phyloP scores from a whole-genome alignment of 2,797 vertebrate genomes.

The Balearica regulorum region DNA sequence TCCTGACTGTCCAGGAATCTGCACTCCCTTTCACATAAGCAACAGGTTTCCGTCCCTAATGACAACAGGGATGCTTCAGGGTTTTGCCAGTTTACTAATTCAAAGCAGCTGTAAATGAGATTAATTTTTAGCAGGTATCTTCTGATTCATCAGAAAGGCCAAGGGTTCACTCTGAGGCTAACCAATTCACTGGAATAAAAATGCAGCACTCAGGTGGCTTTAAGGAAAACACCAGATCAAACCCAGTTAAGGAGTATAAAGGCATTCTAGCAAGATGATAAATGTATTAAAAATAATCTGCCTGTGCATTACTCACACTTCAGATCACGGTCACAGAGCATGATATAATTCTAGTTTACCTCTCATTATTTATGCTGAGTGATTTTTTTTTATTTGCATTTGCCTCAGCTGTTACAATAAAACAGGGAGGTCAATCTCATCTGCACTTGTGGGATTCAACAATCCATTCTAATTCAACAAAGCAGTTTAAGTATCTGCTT shows the following conservation, averaged over 20 bases:
- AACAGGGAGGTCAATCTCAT: conserved; percentile 51
- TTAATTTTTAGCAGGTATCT: conserved; percentile 48
- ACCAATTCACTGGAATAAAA: neutral
- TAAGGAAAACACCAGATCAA: conserved; percentile 25
- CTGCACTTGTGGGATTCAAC: neutral
- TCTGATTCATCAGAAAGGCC: conserved; percentile 4
- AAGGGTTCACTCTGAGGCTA: conserved; percentile 15
- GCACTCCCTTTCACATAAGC: neutral
- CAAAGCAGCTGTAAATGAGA: conserved; percentile 34
- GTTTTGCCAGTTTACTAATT: neutral
- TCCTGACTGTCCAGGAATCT: neutral
- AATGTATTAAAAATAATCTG: conserved; percentile 59
- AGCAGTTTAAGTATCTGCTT: neutral
- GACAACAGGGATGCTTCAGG: neutral
- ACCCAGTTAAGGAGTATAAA: neutral
- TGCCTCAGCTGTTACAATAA: conserved; percentile 37
- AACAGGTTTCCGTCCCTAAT: neutral
- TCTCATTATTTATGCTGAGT: conserved; percentile 63
- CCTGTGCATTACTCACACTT: conserved; percentile 48
- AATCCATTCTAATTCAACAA: neutral
- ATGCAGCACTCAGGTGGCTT: neutral
- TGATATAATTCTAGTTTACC: conserved; percentile 55
- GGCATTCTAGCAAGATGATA: conserved; percentile 44
- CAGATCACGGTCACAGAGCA: conserved; percentile 32
- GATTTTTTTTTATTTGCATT: conserved; percentile 53